Evolutionary conservation across 2,113 vertebrate genomes (phyloP), one percentile per base, ranked within the genome.

Genomic region (Rhabdomys dilectus): DNA sequence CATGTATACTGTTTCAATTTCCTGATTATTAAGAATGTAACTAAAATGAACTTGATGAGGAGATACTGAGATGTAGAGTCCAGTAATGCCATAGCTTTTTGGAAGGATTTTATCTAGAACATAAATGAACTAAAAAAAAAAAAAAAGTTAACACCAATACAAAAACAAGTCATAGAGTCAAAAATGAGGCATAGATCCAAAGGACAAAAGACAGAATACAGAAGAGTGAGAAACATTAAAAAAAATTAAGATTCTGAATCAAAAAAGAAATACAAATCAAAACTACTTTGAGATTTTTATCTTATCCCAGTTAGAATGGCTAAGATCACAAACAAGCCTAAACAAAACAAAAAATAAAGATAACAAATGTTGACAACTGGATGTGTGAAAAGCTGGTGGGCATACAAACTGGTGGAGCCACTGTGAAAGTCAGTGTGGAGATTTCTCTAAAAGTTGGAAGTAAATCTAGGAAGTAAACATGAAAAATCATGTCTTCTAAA

Each of bases 401-500:
- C 29, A 4, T 26, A 26, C 13, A 60, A 62, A 84, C 56, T 62
- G 24, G 56, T 29, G 39, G 1, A 60, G n/a, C n/a, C 81, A 62
- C 24, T 84, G 42, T 62, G n/a, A 58, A 62, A 84, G 39, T 62
- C 56, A 62, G 24, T 62, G n/a, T 62, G 56, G n/a, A 42, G 22
- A 8, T 42, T 84, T 24, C 7, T 62, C 10, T 42, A 84, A 82
- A 84, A 29, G 7, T n/a, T 62, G 58, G n/a, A 31, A 10, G 42
- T 62, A 42, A 42, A 42, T 84, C 1, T 62, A 84, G n/a, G 22
- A 82, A 56, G 29, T 24, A 94, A 96, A 94, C 34, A 85, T 72
- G 26, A 34, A 94, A 96, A 95, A 53, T 53, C 24, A 87, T 53
- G 8, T 85, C 96, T 94, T 91, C 15, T 68, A 96, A 88, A 87